These are phyloP conservation scores for Pangasius mekongensis DNA, from an alignment of 2,797 vertebrate genomes.

Conservation along the genomic window DNA sequence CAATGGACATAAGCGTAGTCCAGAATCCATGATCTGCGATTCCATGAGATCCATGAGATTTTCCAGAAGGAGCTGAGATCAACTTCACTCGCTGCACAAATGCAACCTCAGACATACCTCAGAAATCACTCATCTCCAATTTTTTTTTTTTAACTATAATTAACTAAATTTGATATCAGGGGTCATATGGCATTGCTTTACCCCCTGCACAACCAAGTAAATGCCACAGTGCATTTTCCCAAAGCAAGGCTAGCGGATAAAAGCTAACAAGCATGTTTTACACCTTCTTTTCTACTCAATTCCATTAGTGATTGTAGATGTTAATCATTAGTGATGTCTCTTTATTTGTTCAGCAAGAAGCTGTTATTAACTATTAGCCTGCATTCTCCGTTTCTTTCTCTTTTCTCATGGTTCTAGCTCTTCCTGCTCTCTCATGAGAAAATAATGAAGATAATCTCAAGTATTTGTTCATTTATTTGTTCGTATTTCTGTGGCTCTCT, in stretches of 20 bases:
- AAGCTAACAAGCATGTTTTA: background rate
- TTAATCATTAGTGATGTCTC: background rate
- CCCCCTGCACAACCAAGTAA: background rate
- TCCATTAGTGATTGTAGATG: background rate
- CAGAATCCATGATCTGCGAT: background rate
- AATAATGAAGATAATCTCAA: background rate
- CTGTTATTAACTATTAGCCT: background rate
- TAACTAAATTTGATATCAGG: background rate
- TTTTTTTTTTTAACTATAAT: too few relatives aligned
- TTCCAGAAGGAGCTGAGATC: background rate
- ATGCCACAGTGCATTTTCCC: background rate
- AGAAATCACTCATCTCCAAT: background rate
- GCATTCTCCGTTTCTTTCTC: background rate
- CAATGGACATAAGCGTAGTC: background rate
- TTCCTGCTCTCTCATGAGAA: background rate
- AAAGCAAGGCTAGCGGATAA: background rate
- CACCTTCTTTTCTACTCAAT: background rate
- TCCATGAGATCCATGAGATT: too few relatives aligned
- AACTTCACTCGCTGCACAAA: background rate
- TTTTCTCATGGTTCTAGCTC: background rate
- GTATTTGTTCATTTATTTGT: background rate
- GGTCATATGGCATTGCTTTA: background rate
- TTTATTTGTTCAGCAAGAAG: background rate
- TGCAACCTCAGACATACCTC: constrained; percentile 27
- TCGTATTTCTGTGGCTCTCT: background rate